Conservation (phyloP, 2,113 vertebrate genomes). For the Pelusios castaneus region DNA sequence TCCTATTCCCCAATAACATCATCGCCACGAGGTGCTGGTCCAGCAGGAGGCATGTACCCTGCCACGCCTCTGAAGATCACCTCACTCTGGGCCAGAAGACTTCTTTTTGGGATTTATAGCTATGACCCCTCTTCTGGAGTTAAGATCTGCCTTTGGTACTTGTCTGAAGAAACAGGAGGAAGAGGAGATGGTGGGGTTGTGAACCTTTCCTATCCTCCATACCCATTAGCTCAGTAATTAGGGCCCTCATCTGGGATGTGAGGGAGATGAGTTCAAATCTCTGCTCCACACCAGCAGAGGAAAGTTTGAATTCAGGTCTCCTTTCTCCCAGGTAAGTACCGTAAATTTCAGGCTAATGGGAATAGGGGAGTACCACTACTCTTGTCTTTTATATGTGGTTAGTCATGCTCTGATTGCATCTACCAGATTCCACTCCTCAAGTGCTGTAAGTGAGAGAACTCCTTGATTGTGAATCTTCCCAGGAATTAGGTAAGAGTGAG, state of each 20-base stretch:
- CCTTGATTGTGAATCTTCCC: background rate
- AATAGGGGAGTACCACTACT: background rate
- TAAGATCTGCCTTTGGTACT: background rate
- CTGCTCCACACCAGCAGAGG: background rate
- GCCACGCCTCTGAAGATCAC: background rate
- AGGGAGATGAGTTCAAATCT: background rate
- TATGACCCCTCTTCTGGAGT: background rate
- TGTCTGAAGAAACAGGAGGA: background rate
- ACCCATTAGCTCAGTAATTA: background rate
- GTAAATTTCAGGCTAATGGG: background rate
- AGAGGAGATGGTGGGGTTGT: background rate
- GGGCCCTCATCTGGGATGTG: background rate
- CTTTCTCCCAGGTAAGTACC: background rate
- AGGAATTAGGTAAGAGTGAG: background rate
- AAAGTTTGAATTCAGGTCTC: background rate
- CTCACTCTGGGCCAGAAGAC: background rate
- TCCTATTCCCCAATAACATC: too few relatives aligned
- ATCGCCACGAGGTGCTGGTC: too few relatives aligned
- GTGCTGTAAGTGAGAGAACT: background rate
- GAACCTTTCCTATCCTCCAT: background rate
- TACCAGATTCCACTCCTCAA: background rate
- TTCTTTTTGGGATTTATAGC: background rate
- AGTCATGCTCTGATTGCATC: background rate
- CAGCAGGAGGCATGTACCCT: too few relatives aligned
- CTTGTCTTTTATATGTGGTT: background rate